Evolutionary conservation across 2,113 vertebrate genomes (phyloP), one percentile per base, ranked within the genome.

Genomic region (Paramisgurnus dabryanus): DNA sequence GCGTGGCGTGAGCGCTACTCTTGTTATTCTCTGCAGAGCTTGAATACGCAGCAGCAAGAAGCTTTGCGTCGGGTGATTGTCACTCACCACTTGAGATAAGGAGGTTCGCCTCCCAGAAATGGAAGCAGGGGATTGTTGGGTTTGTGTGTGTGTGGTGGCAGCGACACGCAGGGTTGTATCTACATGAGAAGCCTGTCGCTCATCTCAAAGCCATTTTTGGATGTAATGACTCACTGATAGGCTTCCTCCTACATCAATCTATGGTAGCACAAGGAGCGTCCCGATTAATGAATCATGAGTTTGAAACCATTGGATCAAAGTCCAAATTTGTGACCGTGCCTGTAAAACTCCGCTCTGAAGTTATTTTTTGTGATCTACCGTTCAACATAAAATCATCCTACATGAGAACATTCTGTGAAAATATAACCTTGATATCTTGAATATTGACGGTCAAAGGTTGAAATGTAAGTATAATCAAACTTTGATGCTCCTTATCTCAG

Each of bases 151-250:
- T 34, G 27, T 34, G 22, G 27, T 75, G 74, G 40, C 12, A 1
- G 39, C 57, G 34, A 39, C 27, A 50, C 17, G 7, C 68, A 53
- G 67, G 47, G 66, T 61, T 10, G 57, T 77, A 39, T 5, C 5
- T 74, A 75, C 70, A 55, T 58, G 72, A 83, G 74, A 81, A 78
- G 64, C 76, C 76, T 80, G 76, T 55, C 10, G 61, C 82, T 80
- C 68, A 53, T 2, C 10, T 68, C 63, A 47, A 80, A 81, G 79
- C 74, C 75, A 78, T 81, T 84, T 78, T 76, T 84, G 83, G 80
- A 78, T 81, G 76, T 75, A 79, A 69, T 81, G 69, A 78, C 68
- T 74, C 75, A 58, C 22, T 18, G 64, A 74, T 78, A 67, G 49
- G 64, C 70, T 75, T 81, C 80, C 80, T 74, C 83, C 79, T 41